These are phyloP conservation scores for Pammene aurita DNA, from an alignment of 2,888 invertebrate species.

Conservation along the genomic window DNA sequence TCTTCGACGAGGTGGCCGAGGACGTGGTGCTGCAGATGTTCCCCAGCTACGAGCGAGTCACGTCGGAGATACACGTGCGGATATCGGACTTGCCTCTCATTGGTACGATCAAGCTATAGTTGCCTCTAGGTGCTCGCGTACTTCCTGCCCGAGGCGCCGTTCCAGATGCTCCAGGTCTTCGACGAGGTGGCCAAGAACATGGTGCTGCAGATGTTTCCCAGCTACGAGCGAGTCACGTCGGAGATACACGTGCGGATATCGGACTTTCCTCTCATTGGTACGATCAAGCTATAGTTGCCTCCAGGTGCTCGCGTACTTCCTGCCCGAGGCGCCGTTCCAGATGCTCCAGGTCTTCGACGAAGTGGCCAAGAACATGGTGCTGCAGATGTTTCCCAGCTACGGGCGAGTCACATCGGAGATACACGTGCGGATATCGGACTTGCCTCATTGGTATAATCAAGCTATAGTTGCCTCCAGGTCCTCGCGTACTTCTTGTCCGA, in stretches of 20 bases:
- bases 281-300: not conserved
- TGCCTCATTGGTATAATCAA: conserved; percentile 88
- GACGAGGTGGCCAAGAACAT: conserved; percentile 97
- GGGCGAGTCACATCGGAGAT: conserved; percentile 96
- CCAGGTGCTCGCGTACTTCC: conserved; percentile 96
- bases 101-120: conserved; percentile 22
- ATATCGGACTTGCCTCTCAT: conserved; percentile 97
- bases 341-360: conserved; percentile 98
- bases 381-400: conserved; percentile 97
- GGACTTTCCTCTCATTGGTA: conserved; percentile 92
- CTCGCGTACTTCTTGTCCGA: conserved; percentile 98
- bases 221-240: conserved; percentile 96
- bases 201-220: conserved; percentile 96
- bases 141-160: conserved; percentile 98
- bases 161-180: conserved; percentile 98
- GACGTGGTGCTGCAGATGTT: conserved; percentile 96
- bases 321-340: conserved; percentile 98
- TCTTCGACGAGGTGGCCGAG: conserved; percentile 97
- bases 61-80: conserved; percentile 96
- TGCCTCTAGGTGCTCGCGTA: conserved; percentile 93
- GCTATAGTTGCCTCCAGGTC: conserved; percentile 85
- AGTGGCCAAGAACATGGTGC: conserved; percentile 95
- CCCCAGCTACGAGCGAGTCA: conserved; percentile 97
- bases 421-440: conserved; percentile 96
- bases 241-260: conserved; percentile 98